Evolutionary conservation across 2,888 invertebrate species (phyloP), one percentile per base, ranked within the genome.

Genomic region (Microctonus brassicae): DNA sequence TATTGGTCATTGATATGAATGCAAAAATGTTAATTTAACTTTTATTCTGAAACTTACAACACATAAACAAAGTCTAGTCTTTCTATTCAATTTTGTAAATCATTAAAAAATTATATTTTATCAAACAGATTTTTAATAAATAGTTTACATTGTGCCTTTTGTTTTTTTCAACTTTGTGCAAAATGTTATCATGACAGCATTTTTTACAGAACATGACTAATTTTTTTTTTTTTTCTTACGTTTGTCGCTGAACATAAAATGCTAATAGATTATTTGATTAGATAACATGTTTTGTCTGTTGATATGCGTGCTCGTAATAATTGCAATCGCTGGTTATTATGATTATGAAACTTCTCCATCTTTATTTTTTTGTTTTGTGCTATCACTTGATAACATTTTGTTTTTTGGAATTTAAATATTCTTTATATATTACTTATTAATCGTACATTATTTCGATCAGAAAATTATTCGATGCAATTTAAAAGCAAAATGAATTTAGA

Each of bases 201-300:
- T 69, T 47, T 73, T 68, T 61, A 42, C 29, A 52, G 62, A 71
- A 73, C 69, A 70, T 73, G 68, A 57, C 47, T 63, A n/a, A 55
- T 55, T 26, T 68, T 66, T 61, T 22, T 66, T n/a, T 66, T 61
- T 22, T 66, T n/a, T n/a, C n/a, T n/a, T 52, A 17, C 47, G 39
- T 52, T 20, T 33, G 17, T 47, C 17, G 17, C 47, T 33, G 57
- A 58, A 20, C 29, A 33, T 33, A n/a, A n/a, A 17, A 69, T 10
- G 52, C 36, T 11, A 68, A 58, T 13, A 63, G 60, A 58, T 66
- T 47, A 10, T 22, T 42, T 22, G 65, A 26, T 63, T 55, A 33
- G 13, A 33, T 6, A 55, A 39, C 26, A 2, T 17, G 42, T 26
- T 20, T 58, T 17, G 58, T 33, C 2, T 26, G 55, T 47, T 17